Evolutionary conservation across 1,140 invertebrate species (phyloP), one percentile per base, ranked within the genome.

Genomic region (Formica exsecta): DNA sequence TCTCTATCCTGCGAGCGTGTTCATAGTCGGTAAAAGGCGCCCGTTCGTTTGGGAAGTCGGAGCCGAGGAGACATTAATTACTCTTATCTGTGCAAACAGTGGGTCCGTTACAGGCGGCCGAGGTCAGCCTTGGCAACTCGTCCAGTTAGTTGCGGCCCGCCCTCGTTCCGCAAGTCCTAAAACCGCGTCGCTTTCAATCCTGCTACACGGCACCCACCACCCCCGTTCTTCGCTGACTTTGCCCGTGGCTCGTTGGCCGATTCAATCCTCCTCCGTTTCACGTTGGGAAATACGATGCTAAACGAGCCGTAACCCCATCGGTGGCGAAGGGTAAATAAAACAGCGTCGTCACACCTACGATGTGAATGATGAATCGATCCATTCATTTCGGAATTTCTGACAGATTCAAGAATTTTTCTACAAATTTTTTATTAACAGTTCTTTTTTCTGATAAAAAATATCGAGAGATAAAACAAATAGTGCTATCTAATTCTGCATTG

Each of bases 21-120:
- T 70, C 32, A 36, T 59, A 66, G 85, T 44, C n/a, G 65, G 59
- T 65, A 66, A 61, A 41, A 85, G 66, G 86, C 48, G 87, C 32
- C 65, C 77, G 75, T 29, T 79, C 59, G 41, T 77, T 71, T 65
- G 70, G 44, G 81, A 76, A 59, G 74, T 64, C 59, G 83, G 71
- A 44, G 64, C 86, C 76, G 70, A 84, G 86, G 61, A 88, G 90
- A 92, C 90, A 92, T 92, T 92, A 92, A 92, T 92, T 92, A 92
- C 89, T 91, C 92, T 92, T 92, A 92, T 92, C 91, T 91, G 87
- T 79, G 90, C 89, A 91, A 92, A 92, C 92, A 92, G 86, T 86
- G 87, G 86, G 90, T 90, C 88, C 86, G 89, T 91, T 91, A 89
- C 87, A 87, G 81, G 79, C 89, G 71, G 85, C 62, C 86, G 83